These are phyloP conservation scores for Euphydryas editha DNA, from an alignment of 2,888 invertebrate species.

Conservation along the genomic window DNA sequence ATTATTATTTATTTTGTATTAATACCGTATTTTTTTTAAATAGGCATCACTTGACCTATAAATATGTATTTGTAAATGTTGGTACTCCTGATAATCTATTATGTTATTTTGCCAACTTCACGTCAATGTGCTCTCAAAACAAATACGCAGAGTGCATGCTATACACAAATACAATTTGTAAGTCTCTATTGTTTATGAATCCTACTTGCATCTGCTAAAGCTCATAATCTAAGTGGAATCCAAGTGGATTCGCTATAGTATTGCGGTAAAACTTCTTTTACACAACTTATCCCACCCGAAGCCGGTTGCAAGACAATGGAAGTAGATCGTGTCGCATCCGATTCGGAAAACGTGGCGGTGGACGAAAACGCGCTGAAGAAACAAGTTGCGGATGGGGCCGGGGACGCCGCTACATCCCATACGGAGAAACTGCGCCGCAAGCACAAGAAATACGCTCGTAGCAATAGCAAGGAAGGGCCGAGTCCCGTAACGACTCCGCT, in stretches of 20 bases:
- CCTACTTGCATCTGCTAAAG: constrained; percentile 40
- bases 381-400: constrained; percentile 69
- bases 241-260: constrained; percentile 35
- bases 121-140: constrained; percentile 70
- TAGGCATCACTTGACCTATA: too few species aligned
- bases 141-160: constrained; percentile 60
- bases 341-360: constrained; percentile 79
- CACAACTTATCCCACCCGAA: constrained; percentile 39
- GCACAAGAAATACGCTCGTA: constrained; percentile 70
- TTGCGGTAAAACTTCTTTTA: constrained; percentile 21
- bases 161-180: constrained; percentile 45
- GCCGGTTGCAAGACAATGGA: constrained; percentile 69
- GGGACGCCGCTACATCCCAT: constrained; percentile 70
- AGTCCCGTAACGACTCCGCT: constrained; percentile 60
- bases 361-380: constrained; percentile 57
- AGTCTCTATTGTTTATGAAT: constrained; percentile 51
- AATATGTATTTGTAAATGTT: too few species aligned
- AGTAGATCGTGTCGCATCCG: constrained; percentile 73
- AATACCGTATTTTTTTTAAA: too few species aligned
- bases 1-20: too few species aligned
- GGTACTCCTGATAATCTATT: constrained; percentile 47
- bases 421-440: constrained; percentile 68
- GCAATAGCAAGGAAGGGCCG: constrained; percentile 77
- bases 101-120: constrained; percentile 78
- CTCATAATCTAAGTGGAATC: constrained; percentile 49